Conservation (phyloP, 2,888 invertebrate species). For the Xylota sylvarum region DNA sequence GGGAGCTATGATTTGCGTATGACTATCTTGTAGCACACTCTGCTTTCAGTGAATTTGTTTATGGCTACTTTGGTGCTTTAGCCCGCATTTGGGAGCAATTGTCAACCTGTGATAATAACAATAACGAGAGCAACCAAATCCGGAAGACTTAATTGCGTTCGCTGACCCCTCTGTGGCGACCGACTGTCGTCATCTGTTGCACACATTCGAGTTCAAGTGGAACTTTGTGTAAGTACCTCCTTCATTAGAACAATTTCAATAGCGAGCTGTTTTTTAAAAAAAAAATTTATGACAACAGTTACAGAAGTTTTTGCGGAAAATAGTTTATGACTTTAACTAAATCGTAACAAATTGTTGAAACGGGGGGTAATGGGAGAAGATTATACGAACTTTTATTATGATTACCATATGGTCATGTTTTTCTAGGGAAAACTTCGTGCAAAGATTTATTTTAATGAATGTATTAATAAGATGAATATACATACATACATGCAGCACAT, state of each 20-base stretch:
- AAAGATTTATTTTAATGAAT: too few species aligned
- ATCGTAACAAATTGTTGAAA: not conserved
- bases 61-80: not conserved
- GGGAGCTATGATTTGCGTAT: slow-evolving; percentile 4
- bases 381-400: too few species aligned
- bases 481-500: too few species aligned
- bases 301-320: not conserved
- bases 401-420: too few species aligned
- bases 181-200: slow-evolving; percentile 13
- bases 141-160: slow-evolving; percentile 62
- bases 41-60: not conserved
- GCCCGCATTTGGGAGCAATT: slow-evolving; percentile 50
- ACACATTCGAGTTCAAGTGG: slow-evolving; percentile 23
- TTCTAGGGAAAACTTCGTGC: too few species aligned
- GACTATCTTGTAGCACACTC: slow-evolving; percentile 3
- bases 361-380: not conserved
- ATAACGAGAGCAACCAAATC: slow-evolving; percentile 32
- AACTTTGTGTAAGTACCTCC: slow-evolving; percentile 2
- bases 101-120: slow-evolving; percentile 8
- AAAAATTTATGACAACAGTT: not conserved
- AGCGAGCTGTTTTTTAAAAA: not conserved
- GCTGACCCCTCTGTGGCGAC: slow-evolving; percentile 42
- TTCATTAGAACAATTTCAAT: slow-evolving; percentile 29
- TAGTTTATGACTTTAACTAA: not conserved
- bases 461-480: too few species aligned